Percentiles rank a stretch among this genome's conserved stretches.
Evolutionary conservation across 2,113 vertebrate species (phyloP).

Genomic region (Podarcis muralis): DNA sequence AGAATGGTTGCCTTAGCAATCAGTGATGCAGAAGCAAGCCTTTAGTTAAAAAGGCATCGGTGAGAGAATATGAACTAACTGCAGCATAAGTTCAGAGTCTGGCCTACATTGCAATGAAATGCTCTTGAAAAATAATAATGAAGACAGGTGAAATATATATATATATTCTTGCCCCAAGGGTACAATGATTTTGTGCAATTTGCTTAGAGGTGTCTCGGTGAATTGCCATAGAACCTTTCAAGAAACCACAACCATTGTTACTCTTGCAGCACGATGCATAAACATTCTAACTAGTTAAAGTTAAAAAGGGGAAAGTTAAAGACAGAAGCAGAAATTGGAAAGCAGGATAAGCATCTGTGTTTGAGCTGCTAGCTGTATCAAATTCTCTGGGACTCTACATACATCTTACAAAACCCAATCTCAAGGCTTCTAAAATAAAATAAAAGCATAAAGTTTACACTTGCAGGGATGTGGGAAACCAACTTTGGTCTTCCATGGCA

Average conservation of each 20-base stretch:
- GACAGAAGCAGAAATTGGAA: not conserved
- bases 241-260: not conserved
- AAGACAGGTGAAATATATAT: not conserved
- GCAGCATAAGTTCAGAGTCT: not conserved
- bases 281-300: not conserved
- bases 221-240: not conserved
- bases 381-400: not conserved
- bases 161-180: not conserved
- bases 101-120: not conserved
- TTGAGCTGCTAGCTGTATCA: not conserved
- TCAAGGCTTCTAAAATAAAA: not conserved
- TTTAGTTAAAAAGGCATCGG: conserved; percentile 9
- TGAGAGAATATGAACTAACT: not conserved
- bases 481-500: not conserved
- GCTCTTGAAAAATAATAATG: not conserved
- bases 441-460: not conserved
- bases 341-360: not conserved
- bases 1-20: conserved; percentile 17
- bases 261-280: not conserved
- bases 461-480: not conserved
- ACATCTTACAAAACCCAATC: not conserved
- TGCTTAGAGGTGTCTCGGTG: not conserved
- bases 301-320: not conserved
- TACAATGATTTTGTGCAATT: not conserved
- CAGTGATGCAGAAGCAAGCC: conserved; percentile 22